These are phyloP conservation scores for Metallyticus violacea DNA, from an alignment of 2,888 invertebrate species.

Conservation along the genomic window DNA sequence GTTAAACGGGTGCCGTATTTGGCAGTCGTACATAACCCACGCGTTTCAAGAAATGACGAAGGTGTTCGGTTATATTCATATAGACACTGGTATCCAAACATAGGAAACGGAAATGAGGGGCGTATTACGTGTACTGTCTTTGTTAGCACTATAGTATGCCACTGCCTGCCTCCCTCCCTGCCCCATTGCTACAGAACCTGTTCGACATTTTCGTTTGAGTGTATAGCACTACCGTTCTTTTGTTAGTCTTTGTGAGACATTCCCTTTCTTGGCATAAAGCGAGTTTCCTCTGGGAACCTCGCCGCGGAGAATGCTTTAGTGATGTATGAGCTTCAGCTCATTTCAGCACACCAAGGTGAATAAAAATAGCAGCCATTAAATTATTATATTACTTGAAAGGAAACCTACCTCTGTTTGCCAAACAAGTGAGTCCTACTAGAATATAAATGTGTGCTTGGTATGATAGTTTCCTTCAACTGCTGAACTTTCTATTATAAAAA, in stretches of 20 bases:
- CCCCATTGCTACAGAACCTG: not conserved
- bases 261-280: not conserved
- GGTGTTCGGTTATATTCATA: not conserved
- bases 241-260: not conserved
- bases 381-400: too few species aligned
- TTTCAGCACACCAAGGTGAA: too few species aligned
- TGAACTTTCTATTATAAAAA: too few species aligned
- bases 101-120: not conserved
- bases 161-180: too few species aligned
- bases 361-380: too few species aligned
- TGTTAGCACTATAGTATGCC: not conserved
- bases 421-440: too few species aligned
- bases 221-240: not conserved
- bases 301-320: not conserved
- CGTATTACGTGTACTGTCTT: not conserved
- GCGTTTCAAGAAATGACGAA: not conserved
- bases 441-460: too few species aligned
- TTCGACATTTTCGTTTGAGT: not conserved
- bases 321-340: too few species aligned
- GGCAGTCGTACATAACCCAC: not conserved
- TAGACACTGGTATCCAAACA: not conserved
- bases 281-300: not conserved
- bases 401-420: too few species aligned
- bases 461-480: too few species aligned
- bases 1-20: not conserved